phyloP scores from a whole-genome alignment of 2,797 vertebrate genomes.

The Sandelia bainsii region DNA sequence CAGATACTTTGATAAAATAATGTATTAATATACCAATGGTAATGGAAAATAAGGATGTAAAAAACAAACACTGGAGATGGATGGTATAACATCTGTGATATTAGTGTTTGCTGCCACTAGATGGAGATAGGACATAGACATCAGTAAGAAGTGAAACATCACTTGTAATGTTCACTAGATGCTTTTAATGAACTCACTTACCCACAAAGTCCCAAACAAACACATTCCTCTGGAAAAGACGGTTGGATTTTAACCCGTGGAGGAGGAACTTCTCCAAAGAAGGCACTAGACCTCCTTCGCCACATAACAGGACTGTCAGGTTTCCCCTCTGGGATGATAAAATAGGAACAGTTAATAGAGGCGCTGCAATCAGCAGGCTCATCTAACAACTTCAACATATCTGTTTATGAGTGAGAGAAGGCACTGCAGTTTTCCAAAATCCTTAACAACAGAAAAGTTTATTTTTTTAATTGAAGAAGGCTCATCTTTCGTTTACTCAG shows the following conservation, averaged over 20 bases:
- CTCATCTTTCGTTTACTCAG: conserved; percentile 1
- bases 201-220: conserved; percentile 99
- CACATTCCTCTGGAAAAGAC: conserved; percentile 96
- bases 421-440: neutral
- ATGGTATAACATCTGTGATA: conserved; percentile 1
- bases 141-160: neutral
- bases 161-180: conserved; percentile 3
- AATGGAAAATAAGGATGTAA: neutral
- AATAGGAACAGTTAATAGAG: conserved; percentile 33
- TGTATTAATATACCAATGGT: neutral
- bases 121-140: conserved; percentile 43
- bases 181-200: conserved; percentile 70
- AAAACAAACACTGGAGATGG: conserved; percentile 8
- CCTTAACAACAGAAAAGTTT: neutral
- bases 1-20: neutral
- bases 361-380: conserved; percentile 24
- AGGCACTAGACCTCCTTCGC: conserved; percentile 92
- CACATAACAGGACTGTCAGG: conserved; percentile 93
- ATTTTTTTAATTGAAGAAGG: neutral
- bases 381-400: conserved; percentile 35
- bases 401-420: neutral
- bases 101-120: conserved; percentile 44
- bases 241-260: conserved; percentile 91
- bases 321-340: conserved; percentile 89
- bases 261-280: conserved; percentile 96